Conservation (phyloP, 2,797 vertebrate species). For the Molothrus ater region DNA sequence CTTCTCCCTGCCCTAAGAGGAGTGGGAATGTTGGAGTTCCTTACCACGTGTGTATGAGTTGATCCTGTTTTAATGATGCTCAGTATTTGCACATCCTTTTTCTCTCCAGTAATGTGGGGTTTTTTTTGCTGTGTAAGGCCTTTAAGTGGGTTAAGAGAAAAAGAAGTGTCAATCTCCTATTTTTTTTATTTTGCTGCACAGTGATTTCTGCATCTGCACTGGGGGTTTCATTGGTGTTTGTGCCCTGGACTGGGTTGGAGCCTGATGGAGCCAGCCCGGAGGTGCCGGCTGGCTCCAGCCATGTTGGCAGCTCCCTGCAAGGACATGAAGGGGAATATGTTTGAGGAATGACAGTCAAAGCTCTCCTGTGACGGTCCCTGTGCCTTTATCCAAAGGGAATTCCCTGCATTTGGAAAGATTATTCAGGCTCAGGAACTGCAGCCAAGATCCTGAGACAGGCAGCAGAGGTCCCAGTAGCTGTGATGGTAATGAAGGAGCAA, state of each 20-base stretch:
- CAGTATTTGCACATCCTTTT: neutral
- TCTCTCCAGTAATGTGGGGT: neutral
- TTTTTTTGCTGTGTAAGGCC: neutral
- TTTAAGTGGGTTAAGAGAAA: neutral
- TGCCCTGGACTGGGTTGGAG: neutral
- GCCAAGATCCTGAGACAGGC: neutral
- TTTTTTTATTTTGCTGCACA: neutral
- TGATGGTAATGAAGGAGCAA: neutral
- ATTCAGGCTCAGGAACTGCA: neutral
- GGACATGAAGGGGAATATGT: neutral
- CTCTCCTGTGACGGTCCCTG: neutral
- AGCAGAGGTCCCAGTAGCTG: neutral
- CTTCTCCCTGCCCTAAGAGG: neutral
- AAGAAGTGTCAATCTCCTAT: neutral
- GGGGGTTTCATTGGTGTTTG: neutral
- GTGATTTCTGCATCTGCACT: neutral
- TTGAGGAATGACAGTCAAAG: neutral
- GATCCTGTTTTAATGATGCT: neutral
- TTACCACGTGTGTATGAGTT: neutral
- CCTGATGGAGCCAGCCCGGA: rapidly evolving
- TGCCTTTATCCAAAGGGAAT: neutral
- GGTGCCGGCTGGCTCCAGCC: neutral
- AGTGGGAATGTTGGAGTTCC: neutral
- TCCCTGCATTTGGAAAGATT: slow-evolving; percentile 45
- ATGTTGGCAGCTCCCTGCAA: neutral